phyloP scores from a whole-genome alignment of 1,140 invertebrate genomes.

The Drosophila jambulina region DNA sequence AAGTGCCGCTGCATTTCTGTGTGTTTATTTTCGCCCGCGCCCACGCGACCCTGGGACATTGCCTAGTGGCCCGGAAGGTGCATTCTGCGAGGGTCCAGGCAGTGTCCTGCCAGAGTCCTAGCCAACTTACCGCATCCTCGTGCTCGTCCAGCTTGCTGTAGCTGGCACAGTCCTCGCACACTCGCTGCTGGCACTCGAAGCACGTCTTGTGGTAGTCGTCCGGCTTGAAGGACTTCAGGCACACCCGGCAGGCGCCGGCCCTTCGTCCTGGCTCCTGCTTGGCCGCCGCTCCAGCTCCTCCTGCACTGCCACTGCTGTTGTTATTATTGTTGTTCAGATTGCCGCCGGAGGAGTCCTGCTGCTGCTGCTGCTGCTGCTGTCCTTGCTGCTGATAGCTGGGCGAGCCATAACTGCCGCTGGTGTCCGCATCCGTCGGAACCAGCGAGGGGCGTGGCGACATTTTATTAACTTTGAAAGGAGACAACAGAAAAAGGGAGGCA shows the following conservation, averaged over 20 bases:
- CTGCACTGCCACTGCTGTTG: slow-evolving; percentile 47
- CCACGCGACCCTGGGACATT: slow-evolving; percentile 47
- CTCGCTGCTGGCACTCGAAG: slow-evolving; percentile 94
- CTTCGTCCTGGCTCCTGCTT: slow-evolving; percentile 89
- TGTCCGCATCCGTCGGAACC: slow-evolving; percentile 85
- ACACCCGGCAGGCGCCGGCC: slow-evolving; percentile 92
- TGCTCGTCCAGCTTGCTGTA: slow-evolving; percentile 93
- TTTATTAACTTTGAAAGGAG: slow-evolving; percentile 87
- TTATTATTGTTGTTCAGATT: slow-evolving; percentile 78
- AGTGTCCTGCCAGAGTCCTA: background rate
- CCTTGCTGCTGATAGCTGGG: slow-evolving; percentile 80
- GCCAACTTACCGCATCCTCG: slow-evolving; percentile 90
- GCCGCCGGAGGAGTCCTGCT: slow-evolving; percentile 78
- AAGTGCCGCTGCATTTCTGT: slow-evolving; percentile 56
- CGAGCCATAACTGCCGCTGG: slow-evolving; percentile 69
- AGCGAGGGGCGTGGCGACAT: slow-evolving; percentile 88
- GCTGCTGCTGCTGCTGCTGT: slow-evolving; percentile 58
- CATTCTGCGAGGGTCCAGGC: slow-evolving; percentile 11
- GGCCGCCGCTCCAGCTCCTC: slow-evolving; percentile 85
- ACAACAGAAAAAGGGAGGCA: slow-evolving; percentile 12
- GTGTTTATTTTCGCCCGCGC: slow-evolving; percentile 58
- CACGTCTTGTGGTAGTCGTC: slow-evolving; percentile 94
- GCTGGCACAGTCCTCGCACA: slow-evolving; percentile 96
- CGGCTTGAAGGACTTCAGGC: slow-evolving; percentile 93
- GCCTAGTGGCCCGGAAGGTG: slow-evolving; percentile 68